Conservation (phyloP, 2,113 vertebrate genomes). For the Buteo buteo region DNA sequence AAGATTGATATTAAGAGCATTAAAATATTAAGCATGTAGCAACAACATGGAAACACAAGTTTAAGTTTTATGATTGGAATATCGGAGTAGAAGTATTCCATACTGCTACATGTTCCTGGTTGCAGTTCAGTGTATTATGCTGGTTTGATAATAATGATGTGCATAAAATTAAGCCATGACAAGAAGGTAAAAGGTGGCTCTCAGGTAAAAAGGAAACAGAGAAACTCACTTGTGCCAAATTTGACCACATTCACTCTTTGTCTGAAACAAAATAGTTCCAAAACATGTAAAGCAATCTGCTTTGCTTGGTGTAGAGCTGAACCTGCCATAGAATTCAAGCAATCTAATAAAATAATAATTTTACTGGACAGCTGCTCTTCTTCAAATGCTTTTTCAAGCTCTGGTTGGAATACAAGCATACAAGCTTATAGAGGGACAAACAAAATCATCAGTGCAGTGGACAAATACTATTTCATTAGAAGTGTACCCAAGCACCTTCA, state of each 20-base stretch:
- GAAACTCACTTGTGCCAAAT: slow-evolving; percentile 78
- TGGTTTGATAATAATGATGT: neutral
- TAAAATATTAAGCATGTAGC: neutral
- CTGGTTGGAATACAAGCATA: slow-evolving; percentile 87
- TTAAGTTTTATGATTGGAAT: neutral
- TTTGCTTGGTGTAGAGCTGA: slow-evolving; percentile 69
- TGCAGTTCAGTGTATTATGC: neutral
- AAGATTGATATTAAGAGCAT: neutral
- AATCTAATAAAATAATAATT: slow-evolving; percentile 79
- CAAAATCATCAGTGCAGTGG: neutral
- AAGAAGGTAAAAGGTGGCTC: neutral
- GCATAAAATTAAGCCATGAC: neutral
- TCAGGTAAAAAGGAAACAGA: neutral
- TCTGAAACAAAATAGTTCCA: slow-evolving; percentile 48
- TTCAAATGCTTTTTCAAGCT: slow-evolving; percentile 56
- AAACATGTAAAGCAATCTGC: slow-evolving; percentile 69
- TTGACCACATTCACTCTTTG: slow-evolving; percentile 72
- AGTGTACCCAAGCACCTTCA: neutral
- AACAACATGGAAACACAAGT: neutral
- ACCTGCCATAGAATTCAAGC: slow-evolving; percentile 82
- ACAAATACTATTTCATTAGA: neutral
- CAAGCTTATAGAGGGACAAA: slow-evolving; percentile 74
- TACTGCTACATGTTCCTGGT: neutral
- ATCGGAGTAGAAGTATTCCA: neutral
- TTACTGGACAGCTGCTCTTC: slow-evolving; percentile 9